Percentiles rank a stretch among this genome's conserved stretches.
Evolutionary conservation across 2,797 vertebrate genomes (phyloP).

Genomic region (Poliocrania exsul): DNA sequence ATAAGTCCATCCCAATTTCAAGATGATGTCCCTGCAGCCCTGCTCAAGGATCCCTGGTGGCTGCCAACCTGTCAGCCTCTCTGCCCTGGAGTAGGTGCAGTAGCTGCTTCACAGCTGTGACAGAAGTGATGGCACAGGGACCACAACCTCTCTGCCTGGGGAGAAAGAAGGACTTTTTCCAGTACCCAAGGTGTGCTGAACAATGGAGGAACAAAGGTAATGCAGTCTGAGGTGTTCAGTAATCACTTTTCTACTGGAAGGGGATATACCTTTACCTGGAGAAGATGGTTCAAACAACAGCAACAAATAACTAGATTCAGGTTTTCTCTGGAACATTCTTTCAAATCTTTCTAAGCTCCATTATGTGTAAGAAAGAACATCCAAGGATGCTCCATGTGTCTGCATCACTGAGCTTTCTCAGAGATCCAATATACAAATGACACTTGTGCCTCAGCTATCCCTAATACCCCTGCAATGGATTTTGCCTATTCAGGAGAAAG

Average conservation of each 20-base stretch:
- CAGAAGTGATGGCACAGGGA: neutral
- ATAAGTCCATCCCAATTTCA: conserved; percentile 40
- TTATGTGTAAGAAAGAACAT: neutral
- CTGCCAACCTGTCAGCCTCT: neutral
- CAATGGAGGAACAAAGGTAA: neutral
- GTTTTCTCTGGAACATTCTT: neutral
- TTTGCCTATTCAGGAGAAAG: neutral
- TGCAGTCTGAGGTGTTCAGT: neutral
- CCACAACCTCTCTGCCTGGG: neutral
- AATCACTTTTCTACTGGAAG: neutral
- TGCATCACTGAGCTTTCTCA: neutral
- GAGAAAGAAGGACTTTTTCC: neutral
- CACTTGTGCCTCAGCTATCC: neutral
- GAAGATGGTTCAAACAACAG: neutral
- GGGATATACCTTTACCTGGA: neutral
- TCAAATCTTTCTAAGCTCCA: neutral
- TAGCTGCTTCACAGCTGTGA: neutral
- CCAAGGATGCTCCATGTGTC: neutral
- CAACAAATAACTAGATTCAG: neutral
- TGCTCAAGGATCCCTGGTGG: neutral
- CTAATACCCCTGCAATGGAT: fast-evolving
- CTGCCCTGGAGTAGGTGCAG: neutral
- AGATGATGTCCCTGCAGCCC: neutral
- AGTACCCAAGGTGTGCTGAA: neutral
- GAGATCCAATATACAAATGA: fast-evolving